These are phyloP conservation scores for Linhomoeus sp. DNA, from an alignment of 2,888 invertebrate species.

Conservation along the genomic window DNA sequence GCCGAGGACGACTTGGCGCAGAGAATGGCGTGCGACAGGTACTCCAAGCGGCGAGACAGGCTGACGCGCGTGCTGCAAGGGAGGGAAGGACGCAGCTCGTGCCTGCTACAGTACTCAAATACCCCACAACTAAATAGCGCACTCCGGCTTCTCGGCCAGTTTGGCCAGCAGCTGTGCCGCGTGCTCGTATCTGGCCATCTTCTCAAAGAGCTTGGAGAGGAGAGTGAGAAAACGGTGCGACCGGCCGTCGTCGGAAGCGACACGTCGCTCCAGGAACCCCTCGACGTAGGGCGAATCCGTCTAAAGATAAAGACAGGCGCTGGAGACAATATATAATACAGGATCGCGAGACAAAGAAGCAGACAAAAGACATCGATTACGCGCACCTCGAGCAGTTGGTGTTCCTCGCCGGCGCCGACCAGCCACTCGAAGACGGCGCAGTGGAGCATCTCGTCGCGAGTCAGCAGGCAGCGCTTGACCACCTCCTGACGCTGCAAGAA, in stretches of 20 bases:
- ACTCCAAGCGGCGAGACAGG: constrained; percentile 58
- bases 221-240: constrained; percentile 41
- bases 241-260: background rate
- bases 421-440: constrained; percentile 83
- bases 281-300: constrained; percentile 47
- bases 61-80: constrained; percentile 50
- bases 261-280: constrained; percentile 47
- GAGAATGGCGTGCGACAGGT: constrained; percentile 77
- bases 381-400: constrained; percentile 30
- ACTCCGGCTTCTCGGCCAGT: constrained; percentile 48
- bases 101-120: too few relatives aligned
- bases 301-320: too few relatives aligned
- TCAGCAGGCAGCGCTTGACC: constrained; percentile 32
- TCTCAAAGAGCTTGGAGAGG: constrained; percentile 88
- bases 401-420: constrained; percentile 37
- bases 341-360: too few relatives aligned
- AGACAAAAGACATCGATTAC: constrained; percentile 29
- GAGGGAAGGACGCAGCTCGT: too few relatives aligned
- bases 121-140: too few relatives aligned
- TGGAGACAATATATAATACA: too few relatives aligned
- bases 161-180: constrained; percentile 74
- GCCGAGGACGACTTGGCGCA: constrained; percentile 56
- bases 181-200: constrained; percentile 66
- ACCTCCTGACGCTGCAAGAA: constrained; percentile 37
- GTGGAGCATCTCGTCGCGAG: constrained; percentile 65